Evolutionary conservation across 2,888 invertebrate species (phyloP).

Genomic region (Phragmatobia fuliginosa): DNA sequence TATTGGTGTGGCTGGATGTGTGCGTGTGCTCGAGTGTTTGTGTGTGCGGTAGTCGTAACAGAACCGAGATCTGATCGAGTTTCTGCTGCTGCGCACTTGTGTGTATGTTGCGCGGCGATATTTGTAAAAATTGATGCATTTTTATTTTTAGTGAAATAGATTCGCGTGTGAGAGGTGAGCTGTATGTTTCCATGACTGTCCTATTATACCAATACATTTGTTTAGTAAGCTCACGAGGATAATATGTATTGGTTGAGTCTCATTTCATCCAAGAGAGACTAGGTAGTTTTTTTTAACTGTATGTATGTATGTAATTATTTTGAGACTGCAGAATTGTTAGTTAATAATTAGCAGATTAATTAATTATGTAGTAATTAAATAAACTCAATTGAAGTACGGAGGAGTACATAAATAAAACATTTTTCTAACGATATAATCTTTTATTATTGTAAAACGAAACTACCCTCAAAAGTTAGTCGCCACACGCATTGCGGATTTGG

Average conservation of each 20-base stretch:
- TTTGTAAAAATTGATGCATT: conserved; percentile 80
- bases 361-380: conserved; percentile 80
- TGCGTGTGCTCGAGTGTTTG: conserved; percentile 48
- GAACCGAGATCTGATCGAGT: conserved; percentile 64
- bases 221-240: conserved; percentile 24
- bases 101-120: conserved; percentile 51
- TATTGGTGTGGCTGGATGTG: conserved; percentile 64
- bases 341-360: conserved; percentile 80
- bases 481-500: conserved; percentile 66
- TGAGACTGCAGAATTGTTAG: conserved; percentile 86
- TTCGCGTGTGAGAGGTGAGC: conserved; percentile 54
- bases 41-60: conserved; percentile 63
- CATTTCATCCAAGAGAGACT: conserved; percentile 69
- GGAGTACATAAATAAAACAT: conserved; percentile 81
- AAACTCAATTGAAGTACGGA: conserved; percentile 77
- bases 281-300: conserved; percentile 78
- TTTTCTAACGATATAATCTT: conserved; percentile 75
- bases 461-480: conserved; percentile 51
- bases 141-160: conserved; percentile 72
- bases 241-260: conserved; percentile 64
- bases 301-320: conserved; percentile 82
- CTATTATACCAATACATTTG: conserved; percentile 56
- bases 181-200: conserved; percentile 62
- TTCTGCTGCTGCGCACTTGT: conserved; percentile 62
- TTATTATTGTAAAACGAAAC: conserved; percentile 48